Conservation (phyloP, 2,797 vertebrate species). For the Anguilla pacifica region DNA sequence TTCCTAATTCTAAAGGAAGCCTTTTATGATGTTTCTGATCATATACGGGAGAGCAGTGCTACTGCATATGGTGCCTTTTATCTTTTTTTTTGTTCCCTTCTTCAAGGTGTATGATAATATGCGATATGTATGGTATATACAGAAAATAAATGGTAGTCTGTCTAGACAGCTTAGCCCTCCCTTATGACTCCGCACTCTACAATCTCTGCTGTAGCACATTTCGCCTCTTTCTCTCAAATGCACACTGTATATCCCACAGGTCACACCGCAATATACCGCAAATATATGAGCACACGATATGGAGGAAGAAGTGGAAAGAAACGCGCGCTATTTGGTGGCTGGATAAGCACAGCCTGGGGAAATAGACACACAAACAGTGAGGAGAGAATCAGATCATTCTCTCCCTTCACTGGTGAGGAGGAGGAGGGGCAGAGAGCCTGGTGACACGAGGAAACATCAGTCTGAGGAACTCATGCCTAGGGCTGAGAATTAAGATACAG, state of each 20-base stretch:
- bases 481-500: slow-evolving; percentile 1
- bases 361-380: background rate
- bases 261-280: background rate
- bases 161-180: background rate
- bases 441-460: background rate
- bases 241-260: background rate
- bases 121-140: background rate
- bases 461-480: background rate
- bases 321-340: background rate
- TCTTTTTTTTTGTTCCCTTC: background rate
- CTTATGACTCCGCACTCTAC: background rate
- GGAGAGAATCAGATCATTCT: background rate
- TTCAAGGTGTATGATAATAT: background rate
- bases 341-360: slow-evolving; percentile 4
- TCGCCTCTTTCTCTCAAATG: background rate
- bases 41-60: background rate
- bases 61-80: background rate
- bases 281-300: background rate
- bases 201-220: background rate
- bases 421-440: background rate
- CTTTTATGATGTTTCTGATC: background rate
- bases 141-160: background rate
- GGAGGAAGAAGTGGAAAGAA: background rate
- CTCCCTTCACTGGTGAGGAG: background rate
- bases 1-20: background rate